phyloP scores from a whole-genome alignment of 2,888 invertebrate genomes.

The Alloscopus bannaensis region DNA sequence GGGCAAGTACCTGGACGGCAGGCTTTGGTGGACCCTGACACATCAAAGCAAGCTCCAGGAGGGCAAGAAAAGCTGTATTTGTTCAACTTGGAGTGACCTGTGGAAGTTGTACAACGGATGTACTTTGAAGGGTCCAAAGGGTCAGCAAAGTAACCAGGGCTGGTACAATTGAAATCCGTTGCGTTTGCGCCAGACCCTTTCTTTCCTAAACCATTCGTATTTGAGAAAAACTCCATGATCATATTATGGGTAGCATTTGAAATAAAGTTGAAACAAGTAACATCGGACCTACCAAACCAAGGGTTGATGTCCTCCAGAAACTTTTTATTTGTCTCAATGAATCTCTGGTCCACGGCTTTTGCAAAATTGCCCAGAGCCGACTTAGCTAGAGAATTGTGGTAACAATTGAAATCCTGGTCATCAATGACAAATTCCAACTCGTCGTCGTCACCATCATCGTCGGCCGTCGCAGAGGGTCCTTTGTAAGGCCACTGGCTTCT shows the following conservation, averaged over 20 bases:
- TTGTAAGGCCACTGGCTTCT: background rate
- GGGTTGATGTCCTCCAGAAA: background rate
- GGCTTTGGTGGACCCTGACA: background rate
- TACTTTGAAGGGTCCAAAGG: background rate
- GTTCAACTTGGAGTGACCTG: background rate
- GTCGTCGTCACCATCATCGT: background rate
- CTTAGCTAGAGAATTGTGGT: background rate
- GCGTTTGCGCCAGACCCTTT: too few species aligned
- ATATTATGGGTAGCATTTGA: too few species aligned
- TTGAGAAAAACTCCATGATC: too few species aligned
- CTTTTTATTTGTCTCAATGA: background rate
- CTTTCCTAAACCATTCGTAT: too few species aligned
- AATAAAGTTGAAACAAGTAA: too few species aligned
- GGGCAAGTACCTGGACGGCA: background rate
- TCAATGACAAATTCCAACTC: background rate
- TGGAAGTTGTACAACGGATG: too few species aligned
- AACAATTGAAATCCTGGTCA: background rate
- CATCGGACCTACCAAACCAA: background rate
- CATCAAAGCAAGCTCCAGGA: background rate
- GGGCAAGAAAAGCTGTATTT: too few species aligned
- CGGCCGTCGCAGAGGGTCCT: background rate
- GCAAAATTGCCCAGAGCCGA: background rate
- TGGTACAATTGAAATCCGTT: too few species aligned
- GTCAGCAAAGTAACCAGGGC: background rate
- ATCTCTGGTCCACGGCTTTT: background rate